phyloP scores from a whole-genome alignment of 2,113 vertebrate genomes.

The Cephalophus harveyi region DNA sequence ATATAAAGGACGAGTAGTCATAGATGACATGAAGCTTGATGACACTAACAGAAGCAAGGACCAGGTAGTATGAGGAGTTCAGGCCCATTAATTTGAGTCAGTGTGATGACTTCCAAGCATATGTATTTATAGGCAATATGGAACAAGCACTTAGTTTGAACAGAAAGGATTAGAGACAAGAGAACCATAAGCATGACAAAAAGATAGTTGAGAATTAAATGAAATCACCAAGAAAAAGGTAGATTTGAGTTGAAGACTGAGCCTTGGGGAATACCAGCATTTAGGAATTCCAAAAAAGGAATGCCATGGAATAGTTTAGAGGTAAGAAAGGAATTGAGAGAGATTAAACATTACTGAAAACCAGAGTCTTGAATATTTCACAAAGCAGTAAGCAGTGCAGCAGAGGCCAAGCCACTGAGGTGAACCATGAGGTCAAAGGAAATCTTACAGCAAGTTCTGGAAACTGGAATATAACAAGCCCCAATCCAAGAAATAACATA shows the following conservation, averaged over 20 bases:
- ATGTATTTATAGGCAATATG: neutral
- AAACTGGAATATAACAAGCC: neutral
- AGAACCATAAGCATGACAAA: neutral
- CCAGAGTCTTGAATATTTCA: neutral
- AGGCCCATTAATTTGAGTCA: neutral
- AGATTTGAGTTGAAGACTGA: neutral
- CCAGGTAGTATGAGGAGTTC: neutral
- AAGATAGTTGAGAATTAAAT: neutral
- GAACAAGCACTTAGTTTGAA: neutral
- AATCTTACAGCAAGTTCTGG: neutral
- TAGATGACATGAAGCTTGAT: neutral
- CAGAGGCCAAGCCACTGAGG: neutral
- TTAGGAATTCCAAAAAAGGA: neutral
- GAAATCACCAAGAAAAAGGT: neutral
- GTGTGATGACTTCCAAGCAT: neutral
- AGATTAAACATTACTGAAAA: neutral
- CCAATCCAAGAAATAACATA: neutral
- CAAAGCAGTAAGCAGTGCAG: neutral
- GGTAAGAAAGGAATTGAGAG: neutral
- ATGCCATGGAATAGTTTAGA: neutral
- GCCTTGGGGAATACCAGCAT: neutral
- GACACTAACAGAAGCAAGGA: neutral
- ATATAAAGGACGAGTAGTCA: neutral
- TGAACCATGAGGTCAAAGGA: neutral
- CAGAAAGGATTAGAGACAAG: neutral